Percentiles rank a stretch among this genome's conserved stretches.
Conservation (phyloP, 1,140 invertebrate genomes). For the Homarus americanus region DNA sequence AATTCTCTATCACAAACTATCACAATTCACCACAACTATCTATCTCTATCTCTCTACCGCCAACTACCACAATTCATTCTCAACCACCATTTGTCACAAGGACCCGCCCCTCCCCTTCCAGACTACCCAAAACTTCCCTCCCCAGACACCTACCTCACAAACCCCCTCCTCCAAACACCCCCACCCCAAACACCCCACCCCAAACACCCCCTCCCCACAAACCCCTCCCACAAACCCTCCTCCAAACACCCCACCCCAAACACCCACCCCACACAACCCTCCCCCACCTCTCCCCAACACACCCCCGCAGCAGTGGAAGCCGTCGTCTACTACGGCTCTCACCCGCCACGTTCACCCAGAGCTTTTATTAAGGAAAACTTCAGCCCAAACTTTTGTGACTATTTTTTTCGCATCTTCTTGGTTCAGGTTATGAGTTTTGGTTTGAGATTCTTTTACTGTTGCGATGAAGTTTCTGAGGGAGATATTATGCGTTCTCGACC, state of each 20-base stretch:
- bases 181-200: too few relatives aligned
- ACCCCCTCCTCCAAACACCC: too few relatives aligned
- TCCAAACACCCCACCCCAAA: neutral
- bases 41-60: too few relatives aligned
- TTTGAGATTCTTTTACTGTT: neutral
- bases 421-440: constrained; percentile 16
- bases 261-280: neutral
- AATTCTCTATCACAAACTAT: too few relatives aligned
- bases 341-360: neutral
- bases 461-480: neutral
- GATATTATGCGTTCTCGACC: neutral
- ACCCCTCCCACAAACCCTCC: neutral
- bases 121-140: too few relatives aligned
- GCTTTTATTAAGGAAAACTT: constrained; percentile 9
- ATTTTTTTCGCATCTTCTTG: neutral
- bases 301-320: too few relatives aligned
- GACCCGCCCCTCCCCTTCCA: too few relatives aligned
- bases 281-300: neutral
- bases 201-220: neutral
- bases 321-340: too few relatives aligned
- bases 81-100: too few relatives aligned
- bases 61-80: too few relatives aligned
- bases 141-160: too few relatives aligned
- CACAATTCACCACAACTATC: too few relatives aligned
- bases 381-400: neutral